These are phyloP conservation scores for Benthochromis sp. DNA, from an alignment of 2,113 vertebrate genomes.

Conservation along the genomic window DNA sequence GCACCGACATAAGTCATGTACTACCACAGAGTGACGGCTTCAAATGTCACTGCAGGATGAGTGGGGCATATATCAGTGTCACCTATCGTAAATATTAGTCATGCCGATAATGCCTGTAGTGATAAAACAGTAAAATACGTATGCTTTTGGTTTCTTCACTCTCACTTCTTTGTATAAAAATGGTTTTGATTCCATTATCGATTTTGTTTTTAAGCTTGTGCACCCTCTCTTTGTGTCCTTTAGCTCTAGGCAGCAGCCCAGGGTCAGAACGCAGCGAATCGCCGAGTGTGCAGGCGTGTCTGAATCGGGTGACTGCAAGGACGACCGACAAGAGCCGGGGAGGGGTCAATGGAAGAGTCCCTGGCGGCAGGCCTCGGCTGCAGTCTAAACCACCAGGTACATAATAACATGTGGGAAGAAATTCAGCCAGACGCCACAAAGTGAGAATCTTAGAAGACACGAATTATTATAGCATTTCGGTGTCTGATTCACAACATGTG, in stretches of 20 bases:
- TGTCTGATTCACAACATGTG: not conserved
- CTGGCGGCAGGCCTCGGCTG: not conserved
- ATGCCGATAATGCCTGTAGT: accelerated
- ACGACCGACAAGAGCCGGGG: not conserved
- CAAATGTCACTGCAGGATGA: not conserved
- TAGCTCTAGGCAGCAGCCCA: constrained; percentile 26
- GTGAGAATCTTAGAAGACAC: not conserved
- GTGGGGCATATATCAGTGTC: not conserved
- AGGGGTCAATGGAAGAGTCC: constrained; percentile 58
- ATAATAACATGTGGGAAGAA: not conserved
- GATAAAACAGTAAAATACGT: not conserved
- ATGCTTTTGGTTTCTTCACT: not conserved
- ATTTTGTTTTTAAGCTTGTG: not conserved
- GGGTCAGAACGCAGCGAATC: not conserved
- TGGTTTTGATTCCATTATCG: not conserved
- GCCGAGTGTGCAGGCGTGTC: constrained; percentile 54
- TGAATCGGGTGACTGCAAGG: constrained; percentile 22
- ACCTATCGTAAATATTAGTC: too few species aligned
- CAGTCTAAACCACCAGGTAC: constrained; percentile 60
- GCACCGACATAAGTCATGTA: not conserved
- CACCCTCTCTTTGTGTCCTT: not conserved
- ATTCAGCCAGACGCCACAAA: not conserved
- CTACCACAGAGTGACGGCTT: not conserved
- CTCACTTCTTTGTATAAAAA: not conserved
- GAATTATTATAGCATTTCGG: accelerated